phyloP scores from a whole-genome alignment of 2,113 vertebrate genomes.

The Pontoporia blainvillei region DNA sequence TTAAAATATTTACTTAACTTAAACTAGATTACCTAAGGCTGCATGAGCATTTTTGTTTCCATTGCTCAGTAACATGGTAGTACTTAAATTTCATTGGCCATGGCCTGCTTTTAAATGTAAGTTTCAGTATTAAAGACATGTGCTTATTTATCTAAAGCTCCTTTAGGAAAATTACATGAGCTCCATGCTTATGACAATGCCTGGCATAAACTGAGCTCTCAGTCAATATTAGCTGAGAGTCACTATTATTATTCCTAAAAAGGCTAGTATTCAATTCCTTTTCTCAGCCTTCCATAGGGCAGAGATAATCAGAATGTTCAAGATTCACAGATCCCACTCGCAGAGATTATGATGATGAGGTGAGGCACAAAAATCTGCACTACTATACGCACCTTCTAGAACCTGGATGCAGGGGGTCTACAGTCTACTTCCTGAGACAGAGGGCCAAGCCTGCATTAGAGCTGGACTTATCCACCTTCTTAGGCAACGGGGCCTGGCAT shows the following conservation, averaged over 20 bases:
- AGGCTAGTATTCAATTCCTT: background rate
- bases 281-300: background rate
- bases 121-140: background rate
- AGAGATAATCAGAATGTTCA: background rate
- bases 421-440: background rate
- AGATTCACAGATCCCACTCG: background rate
- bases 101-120: background rate
- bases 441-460: background rate
- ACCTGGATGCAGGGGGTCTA: background rate
- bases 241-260: background rate
- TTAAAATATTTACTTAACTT: background rate
- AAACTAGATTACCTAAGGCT: background rate
- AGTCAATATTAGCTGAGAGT: background rate
- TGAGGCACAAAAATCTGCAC: background rate
- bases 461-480: background rate
- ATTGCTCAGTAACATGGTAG: background rate
- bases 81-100: background rate
- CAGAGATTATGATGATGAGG: background rate
- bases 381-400: background rate
- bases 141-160: background rate
- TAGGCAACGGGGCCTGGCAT: background rate
- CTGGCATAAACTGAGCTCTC: background rate
- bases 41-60: background rate
- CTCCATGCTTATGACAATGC: background rate
- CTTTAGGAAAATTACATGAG: background rate